Evolutionary conservation across 92 coral and sea anemone species (phyloP), one percentile per base, ranked within the genome.

Genomic region (Paragorgia papillata): DNA sequence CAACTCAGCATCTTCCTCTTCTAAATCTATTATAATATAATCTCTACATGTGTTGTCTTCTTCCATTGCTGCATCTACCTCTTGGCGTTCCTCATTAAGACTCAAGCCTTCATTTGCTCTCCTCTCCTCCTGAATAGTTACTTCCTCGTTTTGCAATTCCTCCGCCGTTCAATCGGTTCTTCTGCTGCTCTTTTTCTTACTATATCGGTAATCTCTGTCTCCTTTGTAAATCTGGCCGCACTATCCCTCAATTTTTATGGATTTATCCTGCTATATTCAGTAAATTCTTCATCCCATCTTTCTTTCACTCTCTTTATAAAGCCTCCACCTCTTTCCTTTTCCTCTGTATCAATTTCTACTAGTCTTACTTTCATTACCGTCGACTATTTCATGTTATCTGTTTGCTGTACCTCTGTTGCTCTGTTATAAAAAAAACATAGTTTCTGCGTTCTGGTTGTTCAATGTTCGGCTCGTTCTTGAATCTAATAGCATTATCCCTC

Each of bases 401-500:
- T n/a, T 46, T 46, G 14, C 15, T 46, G n/a, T 15, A 46, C 9
- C n/a, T 46, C 53, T 46, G n/a, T 46, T 7, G 53, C 53, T n/a
- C 14, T 15, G 2, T 2, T 46, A 46, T 2, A 2, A 46, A 6
- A 15, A 15, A 46, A 7, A 9, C 53, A 46, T 46, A 46, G 53
- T 46, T 46, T 15, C 53, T 46, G n/a, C n/a, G n/a, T n/a, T 15
- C 53, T 46, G 53, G 17, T 46, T 46, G n/a, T 46, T 46, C 15
- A 26, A 74, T 41, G 35, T 34, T 27, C 65, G 44, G 57, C 17
- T 74, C 73, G 27, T 74, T 74, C 32, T 59, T 37, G 41, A 74
- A 74, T 74, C 73, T 74, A 24, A 4, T 64, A 29, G 80, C 80
- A 74, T 73, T 73, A 73, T 74, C 80, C 44, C 73, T 74, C 27